These are phyloP conservation scores for Cistogaster globosa DNA, from an alignment of 2,888 invertebrate species.

Conservation along the genomic window DNA sequence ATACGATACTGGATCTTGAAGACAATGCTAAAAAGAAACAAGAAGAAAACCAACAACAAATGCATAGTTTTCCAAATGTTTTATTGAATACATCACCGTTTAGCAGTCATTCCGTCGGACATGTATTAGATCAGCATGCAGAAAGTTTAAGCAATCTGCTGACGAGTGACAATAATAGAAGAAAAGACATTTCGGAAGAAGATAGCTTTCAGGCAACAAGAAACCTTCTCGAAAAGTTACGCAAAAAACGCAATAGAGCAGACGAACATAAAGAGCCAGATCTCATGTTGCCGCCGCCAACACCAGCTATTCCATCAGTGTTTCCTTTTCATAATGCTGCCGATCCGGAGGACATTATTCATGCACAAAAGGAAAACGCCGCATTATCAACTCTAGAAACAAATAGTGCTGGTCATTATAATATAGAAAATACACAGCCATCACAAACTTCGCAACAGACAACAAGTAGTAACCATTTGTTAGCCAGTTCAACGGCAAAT, in stretches of 20 bases:
- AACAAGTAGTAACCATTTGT: slow-evolving; percentile 64
- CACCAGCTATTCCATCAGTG: slow-evolving; percentile 81
- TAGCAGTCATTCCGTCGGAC: slow-evolving; percentile 68
- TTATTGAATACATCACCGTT: slow-evolving; percentile 62
- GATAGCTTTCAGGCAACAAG: slow-evolving; percentile 92
- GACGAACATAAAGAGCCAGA: slow-evolving; percentile 79
- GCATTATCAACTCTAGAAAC: slow-evolving; percentile 74
- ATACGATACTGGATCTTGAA: slow-evolving; percentile 79
- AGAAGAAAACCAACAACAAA: slow-evolving; percentile 67
- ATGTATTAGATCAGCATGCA: slow-evolving; percentile 77
- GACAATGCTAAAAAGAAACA: slow-evolving; percentile 76
- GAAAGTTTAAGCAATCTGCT: slow-evolving; percentile 74
- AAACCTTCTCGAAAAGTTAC: slow-evolving; percentile 92
- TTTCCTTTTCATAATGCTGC: slow-evolving; percentile 81
- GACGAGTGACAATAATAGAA: slow-evolving; percentile 63
- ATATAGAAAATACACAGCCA: slow-evolving; percentile 40
- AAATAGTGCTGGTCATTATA: slow-evolving; percentile 61
- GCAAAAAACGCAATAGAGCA: slow-evolving; percentile 83
- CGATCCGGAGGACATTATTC: slow-evolving; percentile 81
- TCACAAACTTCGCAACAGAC: slow-evolving; percentile 53
- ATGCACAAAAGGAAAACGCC: slow-evolving; percentile 79
- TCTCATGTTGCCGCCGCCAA: slow-evolving; percentile 79
- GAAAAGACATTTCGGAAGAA: slow-evolving; percentile 84
- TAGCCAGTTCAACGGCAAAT: slow-evolving; percentile 45
- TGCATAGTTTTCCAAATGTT: slow-evolving; percentile 67